Percentiles rank a stretch among this genome's conserved stretches.
These are phyloP conservation scores for Achatina immaculata DNA, from an alignment of 1,140 invertebrate genomes.

Conservation along the genomic window DNA sequence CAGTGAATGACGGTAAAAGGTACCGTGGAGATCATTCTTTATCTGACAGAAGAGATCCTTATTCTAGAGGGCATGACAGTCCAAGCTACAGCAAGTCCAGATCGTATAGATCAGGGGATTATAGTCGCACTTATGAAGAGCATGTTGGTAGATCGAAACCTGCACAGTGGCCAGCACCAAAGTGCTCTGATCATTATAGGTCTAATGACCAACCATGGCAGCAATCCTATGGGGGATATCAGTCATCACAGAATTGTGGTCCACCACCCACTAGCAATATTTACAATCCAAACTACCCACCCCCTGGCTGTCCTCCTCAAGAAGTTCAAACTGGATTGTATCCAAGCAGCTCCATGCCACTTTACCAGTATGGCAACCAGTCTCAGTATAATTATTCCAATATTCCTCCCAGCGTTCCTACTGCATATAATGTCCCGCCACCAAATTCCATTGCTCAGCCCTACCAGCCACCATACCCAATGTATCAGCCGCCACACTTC, in stretches of 20 bases:
- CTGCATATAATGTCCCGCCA: background rate
- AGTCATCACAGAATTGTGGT: background rate
- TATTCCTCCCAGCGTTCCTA: background rate
- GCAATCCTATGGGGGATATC: background rate
- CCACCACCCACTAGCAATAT: background rate
- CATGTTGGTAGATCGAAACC: background rate
- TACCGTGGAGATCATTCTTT: background rate
- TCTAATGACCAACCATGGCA: constrained; percentile 6
- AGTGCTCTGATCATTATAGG: background rate
- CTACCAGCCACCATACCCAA: background rate
- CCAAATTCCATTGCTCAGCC: background rate
- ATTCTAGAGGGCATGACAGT: background rate
- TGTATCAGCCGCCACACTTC: background rate
- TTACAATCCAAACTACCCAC: constrained; percentile 4
- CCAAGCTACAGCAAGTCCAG: background rate
- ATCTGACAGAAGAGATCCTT: background rate
- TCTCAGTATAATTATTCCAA: background rate
- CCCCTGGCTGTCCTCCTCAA: background rate
- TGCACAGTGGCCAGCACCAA: background rate
- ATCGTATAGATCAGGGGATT: background rate
- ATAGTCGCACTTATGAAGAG: background rate
- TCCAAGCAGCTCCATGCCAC: background rate
- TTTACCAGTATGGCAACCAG: constrained; percentile 6
- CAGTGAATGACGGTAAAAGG: background rate
- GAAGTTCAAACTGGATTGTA: background rate